A percentile compares a stretch with the other conserved stretches of the same genome.
Conservation (phyloP, 1,140 invertebrate genomes). For the Contarinia nasturtii region DNA sequence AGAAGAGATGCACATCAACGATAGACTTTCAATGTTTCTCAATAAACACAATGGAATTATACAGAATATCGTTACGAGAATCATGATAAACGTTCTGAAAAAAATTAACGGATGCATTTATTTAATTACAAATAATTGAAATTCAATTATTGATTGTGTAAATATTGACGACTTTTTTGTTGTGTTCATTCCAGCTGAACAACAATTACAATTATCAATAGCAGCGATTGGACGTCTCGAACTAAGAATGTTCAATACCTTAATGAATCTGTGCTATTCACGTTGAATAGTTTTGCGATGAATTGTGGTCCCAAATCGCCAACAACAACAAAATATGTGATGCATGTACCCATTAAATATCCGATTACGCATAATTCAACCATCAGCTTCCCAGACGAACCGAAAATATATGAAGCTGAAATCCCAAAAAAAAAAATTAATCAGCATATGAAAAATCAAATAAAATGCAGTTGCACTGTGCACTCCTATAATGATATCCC, state of each 20-base stretch:
- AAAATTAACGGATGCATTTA: constrained; percentile 10
- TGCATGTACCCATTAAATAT: constrained; percentile 81
- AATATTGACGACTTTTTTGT: too few relatives aligned
- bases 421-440: constrained; percentile 4
- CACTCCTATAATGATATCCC: too few relatives aligned
- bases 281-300: constrained; percentile 56
- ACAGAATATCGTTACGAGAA: constrained; percentile 59
- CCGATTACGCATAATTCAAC: constrained; percentile 88
- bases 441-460: too few relatives aligned
- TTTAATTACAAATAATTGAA: constrained; percentile 12
- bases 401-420: constrained; percentile 76
- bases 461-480: too few relatives aligned
- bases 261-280: constrained; percentile 50
- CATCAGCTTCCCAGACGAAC: constrained; percentile 70
- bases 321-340: constrained; percentile 95
- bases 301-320: constrained; percentile 88
- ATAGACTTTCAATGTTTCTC: constrained; percentile 79
- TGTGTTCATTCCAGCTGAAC: too few relatives aligned
- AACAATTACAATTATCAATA: too few relatives aligned
- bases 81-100: constrained; percentile 35
- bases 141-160: too few relatives aligned
- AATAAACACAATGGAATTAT: constrained; percentile 78
- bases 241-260: constrained; percentile 26
- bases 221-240: too few relatives aligned
- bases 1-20: constrained; percentile 68